Evolutionary conservation across 2,113 vertebrate genomes (phyloP), one percentile per base, ranked within the genome.

Genomic region (Myrmophylax atrothorax): DNA sequence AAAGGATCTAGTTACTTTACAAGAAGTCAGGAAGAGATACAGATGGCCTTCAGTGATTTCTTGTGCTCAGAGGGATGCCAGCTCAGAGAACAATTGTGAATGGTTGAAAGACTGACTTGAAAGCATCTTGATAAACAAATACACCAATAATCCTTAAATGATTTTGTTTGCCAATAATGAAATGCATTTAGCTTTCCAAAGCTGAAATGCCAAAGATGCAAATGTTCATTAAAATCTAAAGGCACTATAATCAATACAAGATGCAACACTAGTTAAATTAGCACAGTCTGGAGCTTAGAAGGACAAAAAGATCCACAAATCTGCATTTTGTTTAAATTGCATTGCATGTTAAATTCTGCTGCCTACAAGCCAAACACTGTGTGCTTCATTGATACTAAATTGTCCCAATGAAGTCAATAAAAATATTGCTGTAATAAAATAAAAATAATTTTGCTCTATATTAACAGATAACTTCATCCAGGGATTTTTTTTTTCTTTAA

Each of bases 121-220:
- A 92, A 95, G 73, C 73, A 93, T 52, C 87, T 94, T 91, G 63
- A 75, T 67, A 88, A 96, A 95, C 76, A 96, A 92, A 94, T 60
- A 82, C 35, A 84, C 53, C 83, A 93, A 47, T 59, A 81, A 60
- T 10, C 26, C 84, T 77, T 67, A 86, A 67, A 69, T 46, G 7
- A 72, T 63, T 80, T 74, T 84, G 56, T 78, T 88, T 89, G 72
- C 75, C 79, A 59, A n/a, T 56, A 89, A 87, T 26, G 49, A 93
- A 72, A 90, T 31, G 28, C 46, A 60, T 64, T 82, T 82, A 68
- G 67, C 46, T 84, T 86, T 72, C 78, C 82, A 81, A 82, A 92
- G 79, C 62, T 77, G 44, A 81, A 89, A 85, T 1, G 19, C 23
- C 40, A 83, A 87, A 77, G 59, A 81, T 70, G 49, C 25, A 95